Base-by-base conservation (phyloP, 2,888 invertebrate genomes). In the Dynastes maya region DNA sequence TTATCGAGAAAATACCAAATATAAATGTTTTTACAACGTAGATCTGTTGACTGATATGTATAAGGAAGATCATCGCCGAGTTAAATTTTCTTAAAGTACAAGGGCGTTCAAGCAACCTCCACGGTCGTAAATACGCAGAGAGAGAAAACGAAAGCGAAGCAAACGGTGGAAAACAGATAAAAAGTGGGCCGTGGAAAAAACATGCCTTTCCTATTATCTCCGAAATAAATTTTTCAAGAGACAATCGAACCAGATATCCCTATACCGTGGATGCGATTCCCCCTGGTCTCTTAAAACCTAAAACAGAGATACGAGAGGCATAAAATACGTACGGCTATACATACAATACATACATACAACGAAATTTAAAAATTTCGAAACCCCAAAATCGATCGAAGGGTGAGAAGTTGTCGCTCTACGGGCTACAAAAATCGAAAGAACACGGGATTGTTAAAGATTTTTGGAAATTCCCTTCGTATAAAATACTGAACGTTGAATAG, bases 201-300 rank as follows among this genome's bases (percentile, higher is more conserved):
- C 49, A 67, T 67, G 67, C 45, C 45, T 67, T 67, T 67, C 67
- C 67, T 67, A 67, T 67, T 67, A 67, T 67, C 67, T 67, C 45
- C 22, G 67, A 67, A 67, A 67, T 67, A 67, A 67, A 67, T 67
- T 67, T 67, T 67, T 67, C 67, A 67, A 67, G 67, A 67, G 49
- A 67, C 67, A 67, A 67, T 49, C 67, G 49, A 67, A 67, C 40
- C 67, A 49, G 49, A 67, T 40, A 61, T 29, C 49, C 67, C 45
- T 27, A 45, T 8, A 45, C 45, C 45, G 45, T 4, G 45, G 67
- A 45, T 45, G 45, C 22, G 67, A 49, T 67, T 67, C 67, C 16
- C 22, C 16, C 27, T 11, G 67, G 45, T 22, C 49, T 45, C 22
- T 49, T 22, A 45, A 45, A 40, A 22, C 45, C 45, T 67, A 67